phyloP scores from a whole-genome alignment of 2,888 invertebrate genomes.

The Eubasilissa splendida region DNA sequence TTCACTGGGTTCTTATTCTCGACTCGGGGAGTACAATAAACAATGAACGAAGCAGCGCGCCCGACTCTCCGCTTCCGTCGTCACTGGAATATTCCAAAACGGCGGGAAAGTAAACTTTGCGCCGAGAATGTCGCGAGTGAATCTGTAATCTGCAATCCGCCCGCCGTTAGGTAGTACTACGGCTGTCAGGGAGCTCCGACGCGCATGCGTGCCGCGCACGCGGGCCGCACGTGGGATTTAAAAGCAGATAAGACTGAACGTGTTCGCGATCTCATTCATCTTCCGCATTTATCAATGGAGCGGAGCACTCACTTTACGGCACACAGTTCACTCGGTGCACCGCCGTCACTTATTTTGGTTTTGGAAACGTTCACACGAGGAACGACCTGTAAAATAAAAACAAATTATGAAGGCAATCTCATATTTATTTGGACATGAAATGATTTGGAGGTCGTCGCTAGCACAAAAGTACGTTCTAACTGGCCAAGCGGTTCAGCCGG shows the following conservation, averaged over 20 bases:
- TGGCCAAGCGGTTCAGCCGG: too few species aligned
- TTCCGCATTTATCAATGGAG: background rate
- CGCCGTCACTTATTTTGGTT: background rate
- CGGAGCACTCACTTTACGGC: background rate
- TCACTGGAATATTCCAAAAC: too few species aligned
- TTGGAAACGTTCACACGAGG: background rate
- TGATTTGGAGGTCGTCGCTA: too few species aligned
- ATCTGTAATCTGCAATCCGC: too few species aligned
- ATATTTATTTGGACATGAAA: too few species aligned
- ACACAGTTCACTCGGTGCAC: background rate
- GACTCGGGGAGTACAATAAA: too few species aligned
- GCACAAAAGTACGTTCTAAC: too few species aligned
- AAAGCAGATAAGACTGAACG: background rate
- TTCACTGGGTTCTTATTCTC: too few species aligned
- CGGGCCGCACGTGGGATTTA: slow-evolving; percentile 15
- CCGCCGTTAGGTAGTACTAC: background rate
- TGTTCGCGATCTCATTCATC: slow-evolving; percentile 16
- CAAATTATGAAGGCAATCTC: background rate
- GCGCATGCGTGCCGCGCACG: slow-evolving; percentile 23
- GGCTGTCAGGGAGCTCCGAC: background rate
- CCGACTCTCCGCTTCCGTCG: too few species aligned
- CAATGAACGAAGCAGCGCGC: too few species aligned
- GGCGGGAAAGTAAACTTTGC: too few species aligned
- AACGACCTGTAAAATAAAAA: background rate
- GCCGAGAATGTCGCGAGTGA: too few species aligned